Conservation (phyloP, 2,888 invertebrate genomes). For the Agrotis segetum region DNA sequence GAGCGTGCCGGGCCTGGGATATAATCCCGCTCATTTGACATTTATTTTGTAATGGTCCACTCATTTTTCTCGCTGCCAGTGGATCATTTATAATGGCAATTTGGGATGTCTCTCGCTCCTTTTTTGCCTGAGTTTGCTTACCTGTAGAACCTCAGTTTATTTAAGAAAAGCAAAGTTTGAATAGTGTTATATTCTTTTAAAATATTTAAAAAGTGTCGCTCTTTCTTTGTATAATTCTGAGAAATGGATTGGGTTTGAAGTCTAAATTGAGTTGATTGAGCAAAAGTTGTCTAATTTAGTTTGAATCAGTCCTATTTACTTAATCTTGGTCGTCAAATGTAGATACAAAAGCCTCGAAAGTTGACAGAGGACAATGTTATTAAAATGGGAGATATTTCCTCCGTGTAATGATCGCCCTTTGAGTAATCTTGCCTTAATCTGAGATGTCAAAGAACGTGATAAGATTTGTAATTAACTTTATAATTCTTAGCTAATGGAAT, state of each 20-base stretch:
- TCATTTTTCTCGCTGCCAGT: conserved; percentile 52
- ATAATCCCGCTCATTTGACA: conserved; percentile 61
- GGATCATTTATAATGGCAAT: conserved; percentile 65
- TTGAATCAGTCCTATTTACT: conserved; percentile 4
- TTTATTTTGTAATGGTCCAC: conserved; percentile 62
- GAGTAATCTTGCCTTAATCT: conserved; percentile 54
- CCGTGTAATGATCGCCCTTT: conserved; percentile 43
- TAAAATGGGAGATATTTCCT: conserved; percentile 43
- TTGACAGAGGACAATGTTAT: conserved; percentile 32
- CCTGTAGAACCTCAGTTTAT: conserved; percentile 39
- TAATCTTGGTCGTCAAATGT: conserved; percentile 20
- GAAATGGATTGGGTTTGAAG: conserved; percentile 40
- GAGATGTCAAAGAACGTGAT: conserved; percentile 57
- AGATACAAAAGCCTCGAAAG: conserved; percentile 13
- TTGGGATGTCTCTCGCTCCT: conserved; percentile 38
- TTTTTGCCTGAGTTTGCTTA: conserved; percentile 39
- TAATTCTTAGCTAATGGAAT: conserved; percentile 52
- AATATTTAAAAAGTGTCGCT: conserved; percentile 8
- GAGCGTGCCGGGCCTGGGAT: conserved; percentile 21
- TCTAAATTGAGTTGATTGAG: conserved; percentile 36
- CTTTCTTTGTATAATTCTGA: conserved; percentile 4
- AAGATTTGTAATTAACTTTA: conserved; percentile 53
- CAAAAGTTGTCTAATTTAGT: conserved; percentile 43
- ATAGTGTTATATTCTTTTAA: conserved; percentile 14
- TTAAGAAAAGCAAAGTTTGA: conserved; percentile 20